Percentiles rank a stretch among this genome's conserved stretches.
Evolutionary conservation across 2,113 vertebrate species (phyloP).

Genomic region (Neodontobutis hainanensis): DNA sequence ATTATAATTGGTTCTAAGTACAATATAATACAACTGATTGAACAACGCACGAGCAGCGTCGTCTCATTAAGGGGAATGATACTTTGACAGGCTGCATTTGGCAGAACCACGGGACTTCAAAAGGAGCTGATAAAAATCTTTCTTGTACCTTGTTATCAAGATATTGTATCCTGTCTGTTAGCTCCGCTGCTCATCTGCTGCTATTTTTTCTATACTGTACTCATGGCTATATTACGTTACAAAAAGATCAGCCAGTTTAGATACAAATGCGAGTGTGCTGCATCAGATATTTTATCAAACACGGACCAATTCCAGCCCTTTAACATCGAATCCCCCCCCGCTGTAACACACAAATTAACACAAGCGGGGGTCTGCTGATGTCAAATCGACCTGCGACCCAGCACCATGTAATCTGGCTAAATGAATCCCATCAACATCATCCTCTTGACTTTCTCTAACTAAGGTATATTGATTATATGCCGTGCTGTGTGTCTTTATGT

Average conservation of each 20-base stretch:
- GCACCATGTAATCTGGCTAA: slow-evolving; percentile 20
- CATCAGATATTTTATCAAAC: neutral
- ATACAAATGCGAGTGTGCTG: neutral
- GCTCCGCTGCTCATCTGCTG: too few relatives aligned
- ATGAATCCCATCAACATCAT: slow-evolving; percentile 19
- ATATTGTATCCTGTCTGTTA: too few relatives aligned
- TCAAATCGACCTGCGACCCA: slow-evolving; percentile 1
- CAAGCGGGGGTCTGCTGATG: neutral
- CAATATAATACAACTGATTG: too few relatives aligned
- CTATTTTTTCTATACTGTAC: too few relatives aligned
- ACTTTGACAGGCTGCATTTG: too few relatives aligned
- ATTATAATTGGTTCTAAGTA: too few relatives aligned
- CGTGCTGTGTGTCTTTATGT: slow-evolving; percentile 1
- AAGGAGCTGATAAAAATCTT: too few relatives aligned
- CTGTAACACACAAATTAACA: slow-evolving; percentile 8
- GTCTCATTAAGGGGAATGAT: too few relatives aligned
- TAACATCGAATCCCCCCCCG: neutral
- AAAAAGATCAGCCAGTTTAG: neutral
- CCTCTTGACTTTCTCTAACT: slow-evolving; percentile 17
- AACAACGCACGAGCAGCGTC: too few relatives aligned
- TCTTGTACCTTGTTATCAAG: too few relatives aligned
- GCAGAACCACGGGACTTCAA: too few relatives aligned
- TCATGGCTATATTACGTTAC: neutral
- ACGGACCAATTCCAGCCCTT: neutral
- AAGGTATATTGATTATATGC: slow-evolving; percentile 13